A percentile compares a stretch with the other conserved stretches of the same genome.
These are phyloP conservation scores for Erpobdella octoculata DNA, from an alignment of 2,888 invertebrate species.

Conservation along the genomic window DNA sequence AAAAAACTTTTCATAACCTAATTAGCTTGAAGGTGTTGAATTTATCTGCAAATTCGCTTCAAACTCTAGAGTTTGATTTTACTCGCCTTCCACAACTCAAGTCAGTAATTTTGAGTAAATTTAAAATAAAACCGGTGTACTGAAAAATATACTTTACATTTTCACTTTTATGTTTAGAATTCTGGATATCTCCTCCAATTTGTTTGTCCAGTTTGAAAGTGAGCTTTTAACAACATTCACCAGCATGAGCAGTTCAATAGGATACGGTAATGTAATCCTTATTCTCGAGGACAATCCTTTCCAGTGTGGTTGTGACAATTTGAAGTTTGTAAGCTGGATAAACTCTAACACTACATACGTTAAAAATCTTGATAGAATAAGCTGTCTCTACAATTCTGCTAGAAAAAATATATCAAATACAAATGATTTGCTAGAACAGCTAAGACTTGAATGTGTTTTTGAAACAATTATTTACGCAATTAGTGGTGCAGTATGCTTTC, in stretches of 20 bases:
- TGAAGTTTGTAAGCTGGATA: not conserved
- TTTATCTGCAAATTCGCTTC: constrained; percentile 5
- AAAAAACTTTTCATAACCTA: not conserved
- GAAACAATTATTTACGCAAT: too few relatives aligned
- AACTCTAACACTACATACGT: not conserved
- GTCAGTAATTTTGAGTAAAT: not conserved
- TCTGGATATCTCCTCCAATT: not conserved
- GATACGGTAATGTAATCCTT: not conserved
- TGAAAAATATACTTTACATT: not conserved
- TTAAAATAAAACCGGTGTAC: not conserved
- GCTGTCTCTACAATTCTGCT: not conserved
- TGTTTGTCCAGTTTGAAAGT: not conserved
- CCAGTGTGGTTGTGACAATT: not conserved
- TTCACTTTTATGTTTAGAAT: not conserved
- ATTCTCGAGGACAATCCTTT: not conserved
- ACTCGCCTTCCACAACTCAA: not conserved
- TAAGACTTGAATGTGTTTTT: too few relatives aligned
- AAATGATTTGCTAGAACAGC: too few relatives aligned
- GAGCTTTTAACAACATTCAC: not conserved
- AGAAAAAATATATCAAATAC: too few relatives aligned
- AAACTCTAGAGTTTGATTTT: not conserved
- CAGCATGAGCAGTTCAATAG: not conserved
- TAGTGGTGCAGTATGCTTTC: not conserved
- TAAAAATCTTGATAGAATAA: not conserved
- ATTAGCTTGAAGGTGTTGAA: not conserved